These are phyloP conservation scores for Idaea dimidiata DNA, from an alignment of 2,888 invertebrate genomes.

Conservation along the genomic window DNA sequence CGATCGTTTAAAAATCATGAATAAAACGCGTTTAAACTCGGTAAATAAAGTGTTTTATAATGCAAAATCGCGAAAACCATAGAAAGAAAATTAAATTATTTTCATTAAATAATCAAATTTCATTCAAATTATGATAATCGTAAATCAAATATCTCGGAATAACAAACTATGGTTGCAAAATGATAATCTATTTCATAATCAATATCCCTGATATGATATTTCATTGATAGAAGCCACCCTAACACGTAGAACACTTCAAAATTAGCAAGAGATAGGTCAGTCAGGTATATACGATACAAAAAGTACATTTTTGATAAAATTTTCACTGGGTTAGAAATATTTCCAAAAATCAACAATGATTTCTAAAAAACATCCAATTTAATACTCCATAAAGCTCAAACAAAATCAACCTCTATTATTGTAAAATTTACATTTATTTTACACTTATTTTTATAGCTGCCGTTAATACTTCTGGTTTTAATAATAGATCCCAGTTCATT, in stretches of 20 bases:
- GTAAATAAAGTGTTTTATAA: too few species aligned
- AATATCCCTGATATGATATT: too few species aligned
- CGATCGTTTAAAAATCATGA: too few species aligned
- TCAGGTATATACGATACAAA: neutral
- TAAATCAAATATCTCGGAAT: too few species aligned
- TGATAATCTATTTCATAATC: too few species aligned
- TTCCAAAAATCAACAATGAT: neutral
- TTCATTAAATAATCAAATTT: too few species aligned
- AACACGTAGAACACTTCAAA: neutral
- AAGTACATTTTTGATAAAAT: neutral
- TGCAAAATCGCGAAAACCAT: too few species aligned
- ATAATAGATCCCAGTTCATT: neutral
- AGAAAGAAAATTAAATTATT: too few species aligned
- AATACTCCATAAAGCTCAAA: neutral
- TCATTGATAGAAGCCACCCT: neutral
- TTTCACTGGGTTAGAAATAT: neutral
- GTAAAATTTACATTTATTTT: neutral
- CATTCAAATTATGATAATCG: too few species aligned
- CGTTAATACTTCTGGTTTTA: neutral
- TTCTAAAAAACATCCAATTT: neutral
- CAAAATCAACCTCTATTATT: neutral
- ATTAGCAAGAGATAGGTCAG: neutral
- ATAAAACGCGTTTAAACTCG: too few species aligned
- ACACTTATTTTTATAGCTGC: neutral
- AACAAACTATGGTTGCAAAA: too few species aligned